Evolutionary conservation across 2,113 vertebrate genomes (phyloP).

Genomic region (Actinemys pallida): DNA sequence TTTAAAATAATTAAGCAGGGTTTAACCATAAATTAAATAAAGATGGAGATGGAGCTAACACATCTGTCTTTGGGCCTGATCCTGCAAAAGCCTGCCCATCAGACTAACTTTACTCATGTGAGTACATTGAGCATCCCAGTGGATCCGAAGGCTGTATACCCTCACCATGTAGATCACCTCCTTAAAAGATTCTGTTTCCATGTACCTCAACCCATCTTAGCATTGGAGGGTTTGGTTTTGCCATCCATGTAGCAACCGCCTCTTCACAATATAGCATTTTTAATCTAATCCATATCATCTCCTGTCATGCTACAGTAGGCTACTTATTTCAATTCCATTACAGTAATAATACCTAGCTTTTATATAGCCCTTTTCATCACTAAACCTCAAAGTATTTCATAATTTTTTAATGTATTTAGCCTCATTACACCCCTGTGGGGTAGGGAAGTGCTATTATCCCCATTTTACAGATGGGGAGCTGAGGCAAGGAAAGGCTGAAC

Average conservation of each 20-base stretch:
- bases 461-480: neutral
- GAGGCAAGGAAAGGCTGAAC: neutral
- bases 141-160: neutral
- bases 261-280: neutral
- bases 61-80: neutral
- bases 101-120: neutral
- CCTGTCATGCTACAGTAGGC: neutral
- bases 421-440: neutral
- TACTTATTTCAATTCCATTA: neutral
- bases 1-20: neutral
- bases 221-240: neutral
- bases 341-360: neutral
- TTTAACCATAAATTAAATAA: neutral
- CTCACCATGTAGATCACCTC: neutral
- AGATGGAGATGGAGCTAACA: neutral
- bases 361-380: neutral
- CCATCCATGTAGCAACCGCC: neutral
- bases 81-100: rapidly evolving
- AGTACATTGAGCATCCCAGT: neutral
- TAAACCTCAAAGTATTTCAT: neutral
- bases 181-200: neutral
- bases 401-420: neutral
- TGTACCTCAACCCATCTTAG: neutral
- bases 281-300: neutral
- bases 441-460: neutral